phyloP scores from a whole-genome alignment of 1,140 invertebrate species.

The Radopholus similis region DNA sequence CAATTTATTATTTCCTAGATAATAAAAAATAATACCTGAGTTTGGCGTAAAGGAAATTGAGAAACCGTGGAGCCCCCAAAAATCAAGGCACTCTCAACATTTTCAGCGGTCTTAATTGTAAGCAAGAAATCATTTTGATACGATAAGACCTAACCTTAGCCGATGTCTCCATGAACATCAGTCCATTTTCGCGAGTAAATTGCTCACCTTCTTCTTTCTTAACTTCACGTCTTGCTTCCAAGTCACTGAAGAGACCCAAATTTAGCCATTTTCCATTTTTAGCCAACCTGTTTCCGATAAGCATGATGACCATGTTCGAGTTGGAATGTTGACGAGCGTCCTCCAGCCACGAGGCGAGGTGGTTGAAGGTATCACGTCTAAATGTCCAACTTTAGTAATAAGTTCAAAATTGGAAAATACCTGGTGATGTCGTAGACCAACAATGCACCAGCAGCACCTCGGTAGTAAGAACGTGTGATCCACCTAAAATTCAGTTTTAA shows the following conservation, averaged over 20 bases:
- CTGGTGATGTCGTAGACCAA: constrained; percentile 98
- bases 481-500: too few relatives aligned
- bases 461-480: constrained; percentile 97
- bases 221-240: constrained; percentile 93
- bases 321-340: constrained; percentile 99
- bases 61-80: too few relatives aligned
- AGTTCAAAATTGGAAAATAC: too few relatives aligned
- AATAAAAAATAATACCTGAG: too few relatives aligned
- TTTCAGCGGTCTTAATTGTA: constrained; percentile 97
- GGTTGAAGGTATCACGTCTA: constrained; percentile 94
- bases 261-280: neutral
- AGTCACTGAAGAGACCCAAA: constrained; percentile 70
- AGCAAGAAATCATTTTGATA: too few relatives aligned
- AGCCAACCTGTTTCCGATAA: constrained; percentile 64
- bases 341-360: constrained; percentile 97
- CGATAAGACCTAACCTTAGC: too few relatives aligned
- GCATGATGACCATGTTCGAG: constrained; percentile 90
- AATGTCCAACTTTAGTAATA: constrained; percentile 23
- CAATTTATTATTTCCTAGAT: too few relatives aligned
- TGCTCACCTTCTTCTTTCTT: constrained; percentile 98
- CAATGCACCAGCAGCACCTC: constrained; percentile 92
- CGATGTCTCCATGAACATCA: constrained; percentile 99
- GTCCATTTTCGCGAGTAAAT: constrained; percentile 94
- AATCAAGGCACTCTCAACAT: constrained; percentile 99
- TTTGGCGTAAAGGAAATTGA: too few relatives aligned